phyloP scores from a whole-genome alignment of 2,888 invertebrate species.

The Conops quadrifasciatus region DNA sequence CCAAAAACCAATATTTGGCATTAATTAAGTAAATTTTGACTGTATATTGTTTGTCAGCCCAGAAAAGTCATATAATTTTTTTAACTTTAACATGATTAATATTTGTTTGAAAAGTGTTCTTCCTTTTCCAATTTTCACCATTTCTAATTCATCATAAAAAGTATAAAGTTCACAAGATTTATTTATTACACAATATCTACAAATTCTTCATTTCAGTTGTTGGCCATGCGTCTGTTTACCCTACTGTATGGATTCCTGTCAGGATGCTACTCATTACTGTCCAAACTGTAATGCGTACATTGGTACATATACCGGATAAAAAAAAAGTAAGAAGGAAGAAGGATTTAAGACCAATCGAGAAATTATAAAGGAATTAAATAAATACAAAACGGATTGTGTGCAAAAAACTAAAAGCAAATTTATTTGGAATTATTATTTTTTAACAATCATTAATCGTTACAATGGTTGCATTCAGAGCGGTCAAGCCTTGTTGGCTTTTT shows the following conservation, averaged over 20 bases:
- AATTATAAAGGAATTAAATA: not conserved
- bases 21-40: no score
- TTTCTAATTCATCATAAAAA: not conserved
- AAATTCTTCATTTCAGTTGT: constrained; percentile 53
- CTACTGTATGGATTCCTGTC: constrained; percentile 70
- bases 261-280: constrained; percentile 69
- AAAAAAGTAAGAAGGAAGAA: not conserved
- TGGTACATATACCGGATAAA: constrained; percentile 64
- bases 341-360: not conserved
- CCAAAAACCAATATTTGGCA: no score
- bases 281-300: constrained; percentile 69
- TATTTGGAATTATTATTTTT: no score
- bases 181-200: not conserved
- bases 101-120: no score
- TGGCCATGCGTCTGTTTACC: constrained; percentile 71
- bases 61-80: no score
- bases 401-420: not conserved
- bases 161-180: not conserved
- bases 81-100: no score
- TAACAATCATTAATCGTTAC: no score
- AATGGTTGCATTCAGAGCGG: no score
- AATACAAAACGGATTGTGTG: not conserved
- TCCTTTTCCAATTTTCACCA: no score
- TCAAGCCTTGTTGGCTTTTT: no score
- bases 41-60: no score